Percentiles rank a stretch among this genome's conserved stretches.
Conservation (phyloP, 2,113 vertebrate genomes). For the Plecotus auritus region DNA sequence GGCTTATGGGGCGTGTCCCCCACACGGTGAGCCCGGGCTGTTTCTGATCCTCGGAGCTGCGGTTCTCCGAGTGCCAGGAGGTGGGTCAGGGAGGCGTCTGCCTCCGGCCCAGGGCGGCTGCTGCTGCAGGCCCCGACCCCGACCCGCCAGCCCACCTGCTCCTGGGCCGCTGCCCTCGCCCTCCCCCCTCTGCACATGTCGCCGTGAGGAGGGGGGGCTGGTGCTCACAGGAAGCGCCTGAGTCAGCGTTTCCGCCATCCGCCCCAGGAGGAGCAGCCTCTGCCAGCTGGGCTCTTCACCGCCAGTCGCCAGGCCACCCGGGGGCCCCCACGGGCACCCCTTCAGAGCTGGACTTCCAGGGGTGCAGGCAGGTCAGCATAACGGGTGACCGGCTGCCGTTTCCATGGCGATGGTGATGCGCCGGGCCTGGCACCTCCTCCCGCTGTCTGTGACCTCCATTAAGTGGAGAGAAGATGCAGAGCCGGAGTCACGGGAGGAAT, state of each 20-base stretch:
- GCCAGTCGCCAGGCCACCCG: background rate
- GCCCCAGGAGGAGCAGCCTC: background rate
- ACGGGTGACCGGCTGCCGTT: background rate
- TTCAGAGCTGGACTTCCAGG: background rate
- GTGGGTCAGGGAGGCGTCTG: background rate
- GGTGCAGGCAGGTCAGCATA: background rate
- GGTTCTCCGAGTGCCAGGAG: fast-evolving
- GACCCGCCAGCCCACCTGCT: background rate
- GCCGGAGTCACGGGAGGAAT: constrained; percentile 9
- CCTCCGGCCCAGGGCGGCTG: background rate
- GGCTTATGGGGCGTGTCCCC: background rate
- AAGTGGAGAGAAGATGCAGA: constrained; percentile 38
- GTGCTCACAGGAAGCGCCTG: background rate
- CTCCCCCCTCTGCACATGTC: background rate
- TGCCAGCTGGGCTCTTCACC: fast-evolving
- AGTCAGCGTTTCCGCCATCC: background rate
- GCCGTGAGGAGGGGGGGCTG: background rate
- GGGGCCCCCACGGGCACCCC: background rate
- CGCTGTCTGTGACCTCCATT: background rate
- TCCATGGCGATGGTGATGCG: constrained; percentile 33
- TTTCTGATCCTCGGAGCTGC: background rate
- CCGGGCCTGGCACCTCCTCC: background rate
- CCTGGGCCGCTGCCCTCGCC: fast-evolving
- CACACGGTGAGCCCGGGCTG: background rate
- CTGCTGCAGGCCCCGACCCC: background rate